phyloP scores from a whole-genome alignment of 2,113 vertebrate genomes.

The Hydrochoerus hydrochaeris region DNA sequence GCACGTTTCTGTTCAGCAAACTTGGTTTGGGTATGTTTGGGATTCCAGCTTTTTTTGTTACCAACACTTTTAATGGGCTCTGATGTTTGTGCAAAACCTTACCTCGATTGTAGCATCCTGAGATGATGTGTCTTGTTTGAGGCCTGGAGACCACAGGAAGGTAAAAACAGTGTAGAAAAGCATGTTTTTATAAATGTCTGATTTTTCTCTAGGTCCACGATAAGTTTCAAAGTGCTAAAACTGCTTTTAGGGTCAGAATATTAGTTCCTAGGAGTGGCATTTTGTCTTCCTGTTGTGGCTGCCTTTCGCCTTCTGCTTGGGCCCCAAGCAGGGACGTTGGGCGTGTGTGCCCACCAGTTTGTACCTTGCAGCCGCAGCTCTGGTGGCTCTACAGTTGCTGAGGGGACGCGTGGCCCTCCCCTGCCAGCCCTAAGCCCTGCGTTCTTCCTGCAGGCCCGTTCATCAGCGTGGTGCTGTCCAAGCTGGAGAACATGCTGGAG shows the following conservation, averaged over 20 bases:
- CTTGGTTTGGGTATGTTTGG: neutral
- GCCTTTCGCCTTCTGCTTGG: too few relatives aligned
- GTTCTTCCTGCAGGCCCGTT: constrained; percentile 91
- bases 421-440: constrained; percentile 29
- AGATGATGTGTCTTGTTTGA: neutral
- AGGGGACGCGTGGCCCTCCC: neutral
- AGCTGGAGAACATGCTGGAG: constrained; percentile 97
- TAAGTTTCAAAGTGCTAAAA: neutral
- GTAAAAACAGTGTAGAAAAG: neutral
- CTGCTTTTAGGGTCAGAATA: neutral
- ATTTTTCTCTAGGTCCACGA: neutral
- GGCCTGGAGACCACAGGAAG: neutral
- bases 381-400: neutral
- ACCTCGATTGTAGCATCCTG: rapidly evolving
- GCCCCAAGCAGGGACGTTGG: neutral
- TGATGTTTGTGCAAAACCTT: neutral
- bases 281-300: neutral
- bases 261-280: rapidly evolving
- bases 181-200: neutral
- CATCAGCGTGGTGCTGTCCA: constrained; percentile 96
- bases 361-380: neutral
- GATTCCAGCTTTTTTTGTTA: neutral
- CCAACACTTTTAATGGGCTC: neutral
- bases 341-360: rapidly evolving
- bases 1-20: neutral